phyloP scores from a whole-genome alignment of 92 coral and sea anemone species.

The Parazoanthus atlanticus region DNA sequence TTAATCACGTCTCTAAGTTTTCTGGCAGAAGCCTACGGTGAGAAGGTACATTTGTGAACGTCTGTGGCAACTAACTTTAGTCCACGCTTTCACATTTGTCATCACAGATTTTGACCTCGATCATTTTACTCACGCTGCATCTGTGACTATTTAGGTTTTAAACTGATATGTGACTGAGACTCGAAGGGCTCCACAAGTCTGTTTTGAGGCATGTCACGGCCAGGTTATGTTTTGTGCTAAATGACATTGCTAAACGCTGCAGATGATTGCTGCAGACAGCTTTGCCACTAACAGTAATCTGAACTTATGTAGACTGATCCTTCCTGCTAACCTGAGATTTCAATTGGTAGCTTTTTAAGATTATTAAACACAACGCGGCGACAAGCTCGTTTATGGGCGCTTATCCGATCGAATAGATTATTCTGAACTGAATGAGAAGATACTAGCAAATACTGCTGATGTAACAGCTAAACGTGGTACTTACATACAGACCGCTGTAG shows the following conservation, averaged over 20 bases:
- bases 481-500: constrained; percentile 63
- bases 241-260: constrained; percentile 25
- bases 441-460: not conserved
- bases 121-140: not conserved
- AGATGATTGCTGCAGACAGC: constrained; percentile 29
- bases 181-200: constrained; percentile 2
- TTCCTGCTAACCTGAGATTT: not conserved
- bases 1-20: constrained; percentile 7
- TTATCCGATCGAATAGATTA: constrained; percentile 41
- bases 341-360: constrained; percentile 1
- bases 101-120: not conserved
- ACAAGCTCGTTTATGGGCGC: not conserved
- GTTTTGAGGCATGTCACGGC: not conserved
- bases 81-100: not conserved
- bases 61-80: not conserved
- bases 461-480: constrained; percentile 6
- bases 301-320: not conserved
- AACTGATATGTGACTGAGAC: constrained; percentile 8
- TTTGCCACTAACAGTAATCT: constrained; percentile 11
- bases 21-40: not conserved
- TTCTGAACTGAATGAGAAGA: not conserved
- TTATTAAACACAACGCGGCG: constrained; percentile 1
- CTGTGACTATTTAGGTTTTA: constrained; percentile 3
- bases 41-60: constrained; percentile 5
- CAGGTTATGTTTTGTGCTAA: constrained; percentile 23